Evolutionary conservation across 2,797 vertebrate species (phyloP), one percentile per base, ranked within the genome.

Genomic region (Hyperoplus lanceolatus): DNA sequence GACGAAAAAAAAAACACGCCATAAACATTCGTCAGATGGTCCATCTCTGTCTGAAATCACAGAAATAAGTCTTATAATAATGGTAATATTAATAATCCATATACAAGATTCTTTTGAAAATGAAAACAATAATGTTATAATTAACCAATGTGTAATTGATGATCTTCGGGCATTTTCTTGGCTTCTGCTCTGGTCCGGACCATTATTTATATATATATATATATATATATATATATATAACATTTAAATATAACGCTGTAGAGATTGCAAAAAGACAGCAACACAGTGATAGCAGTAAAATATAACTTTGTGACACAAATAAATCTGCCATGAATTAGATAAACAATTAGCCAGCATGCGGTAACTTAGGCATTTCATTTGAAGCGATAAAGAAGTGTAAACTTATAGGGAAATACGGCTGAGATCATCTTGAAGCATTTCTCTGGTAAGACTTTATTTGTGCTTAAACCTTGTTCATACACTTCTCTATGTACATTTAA

Each of bases 401-500:
- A 76, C 29, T 15, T 70, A 63, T 63, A 57, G 36, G 50, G 12
- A 59, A 70, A 56, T 15, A 45, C 51, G 43, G 12, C 14, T 64
- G 62, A 62, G 4, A 10, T 82, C 62, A 73, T 21, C 74, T 66
- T 73, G 63, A 79, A 75, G 72, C 64, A 43, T 53, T 29, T 69
- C 41, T 70, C 49, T 12, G 48, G n/a, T 48, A 61, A 68, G 57
- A 75, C 55, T 60, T 16, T 46, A 46, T 74, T 82, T 87, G 74
- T 87, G 77, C 82, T 88, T 81, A 15, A 69, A 56, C 12, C 18
- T 60, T 60, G 10, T 68, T 56, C 16, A 71, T 38, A 39, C 8
- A 38, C 21, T 50, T 38, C 42, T 61, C 39, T 53, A 41, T 53
- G 29, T 53, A 13, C 14, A 16, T 29, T 13, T 45, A 6, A 76